Evolutionary conservation across 2,113 vertebrate genomes (phyloP), one percentile per base, ranked within the genome.

Genomic region (Cottus gobio): DNA sequence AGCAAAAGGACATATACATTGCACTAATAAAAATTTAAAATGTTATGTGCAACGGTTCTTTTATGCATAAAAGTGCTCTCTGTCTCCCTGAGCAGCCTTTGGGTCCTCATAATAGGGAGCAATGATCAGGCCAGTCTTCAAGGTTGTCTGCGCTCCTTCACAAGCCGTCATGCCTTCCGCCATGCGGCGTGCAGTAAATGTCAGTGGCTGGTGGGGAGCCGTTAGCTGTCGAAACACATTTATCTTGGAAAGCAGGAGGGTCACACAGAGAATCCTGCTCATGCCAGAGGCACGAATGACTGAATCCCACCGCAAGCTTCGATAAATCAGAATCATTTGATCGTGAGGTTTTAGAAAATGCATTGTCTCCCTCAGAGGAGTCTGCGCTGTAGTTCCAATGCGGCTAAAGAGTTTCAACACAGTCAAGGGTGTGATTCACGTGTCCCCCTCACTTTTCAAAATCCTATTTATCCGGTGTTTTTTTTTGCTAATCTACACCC

Each of bases 161-260:
- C 71, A 82, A 80, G 54, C 70, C 44, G 8, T 52, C 76, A 74
- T 76, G 56, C 48, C 61, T 58, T 60, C 67, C 16, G 30, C 71
- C 67, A 64, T 48, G 66, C 77, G 80, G 80, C 80, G 85, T 75
- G 61, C 66, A 60, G 88, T 89, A 91, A 93, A 94, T 91, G 91
- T 92, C 93, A 93, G 70, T 36, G 77, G 75, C 71, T 83, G 81
- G 78, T 85, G 89, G 87, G 85, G 89, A 88, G 84, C 76, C 36
- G 57, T 52, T 60, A 82, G 79, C 84, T 92, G 91, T 93, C 90
- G 0, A 77, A 89, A 88, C 83, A 82, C 79, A 92, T 93, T 88
- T 77, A 82, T 86, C 89, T 87, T 52, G 9, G 44, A 88, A 75
- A 79, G 57, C 83, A 79, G 76, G 71, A 79, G 85, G 72, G 73